Base-by-base conservation (phyloP, 2,888 invertebrate species). In the Ennomos fuscantarius region DNA sequence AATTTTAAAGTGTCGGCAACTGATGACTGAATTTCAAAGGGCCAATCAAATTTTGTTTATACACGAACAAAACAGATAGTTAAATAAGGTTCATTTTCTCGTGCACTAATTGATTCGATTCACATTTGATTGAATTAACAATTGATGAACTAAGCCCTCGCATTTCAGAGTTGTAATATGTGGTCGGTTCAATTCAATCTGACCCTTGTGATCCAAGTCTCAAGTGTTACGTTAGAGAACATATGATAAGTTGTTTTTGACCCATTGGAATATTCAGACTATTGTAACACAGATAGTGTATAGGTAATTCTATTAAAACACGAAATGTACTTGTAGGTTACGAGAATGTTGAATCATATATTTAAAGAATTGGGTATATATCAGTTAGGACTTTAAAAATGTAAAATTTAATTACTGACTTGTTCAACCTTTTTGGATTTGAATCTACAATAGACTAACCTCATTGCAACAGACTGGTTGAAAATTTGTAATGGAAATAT, bases 341-440 rank as follows among this genome's bases (percentile, higher is more conserved):
- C 80, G 90, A 87, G 82, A 86, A 88, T 86, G 89, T 89, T 89
- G 87, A 89, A 82, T 77, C 87, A 84, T 89, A 83, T 88, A 84
- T 24, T 24, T 87, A 82, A 58, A 63, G 61, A 65, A 58, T 70
- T 86, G 87, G 84, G 85, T 89, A 89, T 87, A 83, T 87, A 83
- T 87, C 89, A 86, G 76, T 65, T 90, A 90, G 86, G 85, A 84
- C 78, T 86, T 86, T 86, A 85, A 82, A 45, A 53, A 24, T 24
- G 24, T 56, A 59, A 86, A 87, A 87, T 81, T 82, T 73, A 81
- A 84, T 81, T 79, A 87, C 79, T 82, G 86, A 90, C 86, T 88
- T 78, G 84, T 89, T 89, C 84, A 87, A 91, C 86, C 81, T 82
- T 90, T 90, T 91, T 90, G 91, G 91, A 91, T 91, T 91, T 91